Evolutionary conservation across 1,140 invertebrate species (phyloP).

Genomic region (Galleria mellonella): DNA sequence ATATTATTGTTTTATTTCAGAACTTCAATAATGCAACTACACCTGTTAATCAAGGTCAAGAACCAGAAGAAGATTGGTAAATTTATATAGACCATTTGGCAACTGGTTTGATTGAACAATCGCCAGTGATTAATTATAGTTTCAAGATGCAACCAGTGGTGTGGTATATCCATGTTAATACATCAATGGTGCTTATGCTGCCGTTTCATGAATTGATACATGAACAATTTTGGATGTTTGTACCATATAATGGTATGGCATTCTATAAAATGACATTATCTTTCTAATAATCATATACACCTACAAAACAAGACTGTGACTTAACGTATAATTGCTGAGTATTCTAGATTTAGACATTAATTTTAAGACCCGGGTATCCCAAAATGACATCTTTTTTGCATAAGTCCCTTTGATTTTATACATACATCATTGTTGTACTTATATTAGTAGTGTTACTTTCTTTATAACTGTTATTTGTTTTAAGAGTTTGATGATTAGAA

Average conservation of each 20-base stretch:
- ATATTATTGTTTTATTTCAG: constrained; percentile 24
- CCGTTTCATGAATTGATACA: constrained; percentile 7
- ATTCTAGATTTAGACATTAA: constrained; percentile 29
- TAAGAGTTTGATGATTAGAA: constrained; percentile 15
- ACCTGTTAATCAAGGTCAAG: constrained; percentile 33
- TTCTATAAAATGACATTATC: neutral
- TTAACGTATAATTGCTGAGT: constrained; percentile 33
- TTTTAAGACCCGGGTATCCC: constrained; percentile 9
- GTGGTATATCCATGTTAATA: constrained; percentile 29
- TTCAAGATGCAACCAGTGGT: constrained; percentile 32
- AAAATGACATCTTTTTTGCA: constrained; percentile 10
- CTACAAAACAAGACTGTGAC: constrained; percentile 37
- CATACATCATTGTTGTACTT: constrained; percentile 52
- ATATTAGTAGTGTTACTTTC: constrained; percentile 5
- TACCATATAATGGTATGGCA: neutral
- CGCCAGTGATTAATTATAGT: constrained; percentile 12
- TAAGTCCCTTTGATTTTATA: constrained; percentile 24
- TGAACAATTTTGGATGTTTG: constrained; percentile 4
- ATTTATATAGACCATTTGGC: constrained; percentile 23
- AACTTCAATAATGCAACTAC: constrained; percentile 47
- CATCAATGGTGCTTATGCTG: constrained; percentile 43
- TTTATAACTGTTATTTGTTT: constrained; percentile 12
- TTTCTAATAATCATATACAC: neutral
- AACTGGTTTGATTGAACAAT: constrained; percentile 3
- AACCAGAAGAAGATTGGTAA: constrained; percentile 64